Percentiles rank a stretch among this genome's conserved stretches.
These are phyloP conservation scores for Polydrusus cervinus DNA, from an alignment of 2,888 invertebrate species.

Conservation along the genomic window DNA sequence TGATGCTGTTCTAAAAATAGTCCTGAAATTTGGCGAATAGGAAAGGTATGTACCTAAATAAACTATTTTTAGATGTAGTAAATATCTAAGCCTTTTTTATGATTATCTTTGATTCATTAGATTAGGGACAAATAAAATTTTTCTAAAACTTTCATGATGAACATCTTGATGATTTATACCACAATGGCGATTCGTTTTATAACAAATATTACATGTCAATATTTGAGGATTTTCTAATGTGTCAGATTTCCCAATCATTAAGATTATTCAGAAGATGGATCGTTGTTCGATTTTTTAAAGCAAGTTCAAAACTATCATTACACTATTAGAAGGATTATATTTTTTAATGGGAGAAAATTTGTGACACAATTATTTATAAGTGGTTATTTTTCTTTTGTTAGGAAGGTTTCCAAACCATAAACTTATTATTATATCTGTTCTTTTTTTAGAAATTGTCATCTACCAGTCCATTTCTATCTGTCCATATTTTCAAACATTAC, in stretches of 20 bases:
- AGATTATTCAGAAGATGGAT: slow-evolving; percentile 32
- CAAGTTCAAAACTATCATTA: neutral
- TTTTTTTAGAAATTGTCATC: too few relatives aligned
- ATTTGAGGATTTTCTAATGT: slow-evolving; percentile 23
- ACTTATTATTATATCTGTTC: too few relatives aligned
- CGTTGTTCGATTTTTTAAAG: slow-evolving; percentile 5
- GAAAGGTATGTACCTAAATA: slow-evolving; percentile 22
- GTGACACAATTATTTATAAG: neutral
- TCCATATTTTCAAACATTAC: too few relatives aligned
- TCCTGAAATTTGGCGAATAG: slow-evolving; percentile 6
- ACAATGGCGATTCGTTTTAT: neutral
- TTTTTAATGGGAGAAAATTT: neutral
- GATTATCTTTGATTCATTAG: neutral
- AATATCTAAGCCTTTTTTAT: neutral
- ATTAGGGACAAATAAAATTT: neutral
- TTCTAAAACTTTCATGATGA: neutral
- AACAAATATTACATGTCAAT: slow-evolving; percentile 9
- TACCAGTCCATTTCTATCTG: too few relatives aligned
- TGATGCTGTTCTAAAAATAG: slow-evolving; percentile 28
- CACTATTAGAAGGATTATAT: neutral
- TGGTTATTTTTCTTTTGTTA: too few relatives aligned
- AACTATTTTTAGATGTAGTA: too few relatives aligned
- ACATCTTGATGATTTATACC: too few relatives aligned
- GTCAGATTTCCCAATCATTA: slow-evolving; percentile 35
- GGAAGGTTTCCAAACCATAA: too few relatives aligned